A percentile compares a stretch with the other conserved stretches of the same genome.
Evolutionary conservation across 2,797 vertebrate species (phyloP).

Genomic region (Monodelphis domestica): DNA sequence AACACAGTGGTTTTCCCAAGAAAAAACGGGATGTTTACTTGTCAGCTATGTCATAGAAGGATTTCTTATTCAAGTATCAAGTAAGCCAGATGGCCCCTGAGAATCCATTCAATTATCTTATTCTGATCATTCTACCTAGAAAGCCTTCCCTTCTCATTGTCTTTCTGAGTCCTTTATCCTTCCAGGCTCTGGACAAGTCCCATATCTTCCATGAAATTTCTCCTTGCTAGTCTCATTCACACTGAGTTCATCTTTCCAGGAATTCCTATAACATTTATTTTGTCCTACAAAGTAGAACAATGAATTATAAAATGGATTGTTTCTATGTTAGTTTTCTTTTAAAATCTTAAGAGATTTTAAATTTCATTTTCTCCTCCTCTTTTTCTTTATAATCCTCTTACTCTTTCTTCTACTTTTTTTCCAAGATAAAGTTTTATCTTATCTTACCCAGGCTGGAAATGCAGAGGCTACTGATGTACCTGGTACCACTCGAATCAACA

Average conservation of each 20-base stretch:
- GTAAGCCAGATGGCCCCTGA: neutral
- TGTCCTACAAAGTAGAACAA: neutral
- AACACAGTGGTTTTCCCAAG: neutral
- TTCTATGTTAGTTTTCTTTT: neutral
- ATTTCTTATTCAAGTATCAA: neutral
- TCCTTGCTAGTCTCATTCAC: neutral
- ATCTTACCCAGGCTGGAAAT: neutral
- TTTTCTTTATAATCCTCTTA: neutral
- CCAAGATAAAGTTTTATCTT: neutral
- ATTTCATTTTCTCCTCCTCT: neutral
- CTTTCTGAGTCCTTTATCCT: neutral
- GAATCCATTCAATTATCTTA: neutral
- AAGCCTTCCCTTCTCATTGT: too few relatives aligned
- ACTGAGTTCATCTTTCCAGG: neutral
- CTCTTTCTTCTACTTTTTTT: neutral
- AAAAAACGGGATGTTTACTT: neutral
- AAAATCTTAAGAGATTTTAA: slow-evolving; percentile 32
- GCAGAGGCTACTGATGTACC: neutral
- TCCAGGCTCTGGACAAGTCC: neutral
- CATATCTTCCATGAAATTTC: neutral
- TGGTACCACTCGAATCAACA: neutral
- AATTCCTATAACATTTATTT: neutral
- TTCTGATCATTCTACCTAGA: neutral
- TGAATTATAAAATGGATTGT: neutral
- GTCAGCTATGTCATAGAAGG: neutral